These are phyloP conservation scores for Tipula unca DNA, from an alignment of 2,888 invertebrate species.

Conservation along the genomic window DNA sequence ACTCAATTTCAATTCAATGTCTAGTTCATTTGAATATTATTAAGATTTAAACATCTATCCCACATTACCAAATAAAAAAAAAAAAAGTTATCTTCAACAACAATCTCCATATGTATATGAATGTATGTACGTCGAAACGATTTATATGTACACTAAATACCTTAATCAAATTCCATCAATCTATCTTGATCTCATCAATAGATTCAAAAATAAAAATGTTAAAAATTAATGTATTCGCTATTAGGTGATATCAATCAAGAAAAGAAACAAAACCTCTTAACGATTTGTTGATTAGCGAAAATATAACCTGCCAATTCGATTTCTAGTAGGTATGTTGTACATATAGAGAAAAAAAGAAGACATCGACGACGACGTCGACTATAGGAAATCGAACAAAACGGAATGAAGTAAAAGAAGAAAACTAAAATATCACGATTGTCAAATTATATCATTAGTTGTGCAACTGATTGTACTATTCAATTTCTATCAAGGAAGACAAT, in stretches of 20 bases:
- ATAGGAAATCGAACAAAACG: not conserved
- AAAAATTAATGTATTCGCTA: not conserved
- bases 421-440: not conserved
- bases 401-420: not conserved
- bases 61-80: not conserved
- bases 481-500: not conserved
- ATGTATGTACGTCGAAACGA: not conserved
- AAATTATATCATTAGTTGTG: conserved; percentile 14
- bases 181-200: conserved; percentile 3
- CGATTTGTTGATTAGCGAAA: conserved; percentile 14
- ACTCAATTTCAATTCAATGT: not conserved
- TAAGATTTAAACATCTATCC: not conserved
- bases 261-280: not conserved
- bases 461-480: not conserved
- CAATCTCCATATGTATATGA: not conserved
- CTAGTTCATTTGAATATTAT: conserved; percentile 2
- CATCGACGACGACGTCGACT: not conserved
- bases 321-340: not conserved
- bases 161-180: not conserved
- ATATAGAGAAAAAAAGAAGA: not conserved
- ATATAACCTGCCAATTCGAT: not conserved
- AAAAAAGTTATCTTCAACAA: not conserved
- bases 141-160: not conserved
- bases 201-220: not conserved
- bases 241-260: not conserved